These are phyloP conservation scores for Zophobas morio DNA, from an alignment of 1,140 invertebrate genomes.

Conservation along the genomic window DNA sequence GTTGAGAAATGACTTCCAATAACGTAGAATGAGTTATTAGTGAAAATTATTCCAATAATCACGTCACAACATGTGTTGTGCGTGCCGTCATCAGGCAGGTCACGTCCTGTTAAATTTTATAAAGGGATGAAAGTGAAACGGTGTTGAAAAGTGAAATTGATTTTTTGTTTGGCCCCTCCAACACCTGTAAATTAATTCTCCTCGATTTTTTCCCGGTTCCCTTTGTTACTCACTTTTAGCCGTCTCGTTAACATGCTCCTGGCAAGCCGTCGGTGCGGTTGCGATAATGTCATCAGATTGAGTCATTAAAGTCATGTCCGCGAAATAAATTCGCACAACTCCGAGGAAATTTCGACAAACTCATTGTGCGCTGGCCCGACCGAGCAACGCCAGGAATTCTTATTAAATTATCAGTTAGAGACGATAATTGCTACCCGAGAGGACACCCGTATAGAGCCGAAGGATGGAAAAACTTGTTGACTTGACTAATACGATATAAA, in stretches of 20 bases:
- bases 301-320: conserved; percentile 24
- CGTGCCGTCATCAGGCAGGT: conserved; percentile 20
- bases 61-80: conserved; percentile 24
- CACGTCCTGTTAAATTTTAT: conserved; percentile 16
- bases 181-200: neutral
- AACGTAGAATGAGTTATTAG: conserved; percentile 24
- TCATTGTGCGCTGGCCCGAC: neutral
- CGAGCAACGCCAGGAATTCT: conserved; percentile 55
- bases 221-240: too few relatives aligned
- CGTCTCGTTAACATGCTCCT: too few relatives aligned
- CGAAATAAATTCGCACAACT: conserved; percentile 29
- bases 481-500: conserved; percentile 67
- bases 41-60: conserved; percentile 28
- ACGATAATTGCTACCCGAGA: conserved; percentile 56
- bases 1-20: conserved; percentile 27
- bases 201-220: neutral
- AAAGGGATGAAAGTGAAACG: conserved; percentile 32
- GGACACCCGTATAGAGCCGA: conserved; percentile 58
- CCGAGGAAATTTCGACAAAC: conserved; percentile 10
- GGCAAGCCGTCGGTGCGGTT: neutral
- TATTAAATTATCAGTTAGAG: conserved; percentile 63
- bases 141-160: conserved; percentile 24
- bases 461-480: conserved; percentile 45
- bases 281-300: conserved; percentile 20
- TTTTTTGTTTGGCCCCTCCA: conserved; percentile 1